Percentiles rank a stretch among this genome's conserved stretches.
Evolutionary conservation across 53 echinoderm and acorn worm genomes (phyloP).

Genomic region (Apostichopus leukothele): DNA sequence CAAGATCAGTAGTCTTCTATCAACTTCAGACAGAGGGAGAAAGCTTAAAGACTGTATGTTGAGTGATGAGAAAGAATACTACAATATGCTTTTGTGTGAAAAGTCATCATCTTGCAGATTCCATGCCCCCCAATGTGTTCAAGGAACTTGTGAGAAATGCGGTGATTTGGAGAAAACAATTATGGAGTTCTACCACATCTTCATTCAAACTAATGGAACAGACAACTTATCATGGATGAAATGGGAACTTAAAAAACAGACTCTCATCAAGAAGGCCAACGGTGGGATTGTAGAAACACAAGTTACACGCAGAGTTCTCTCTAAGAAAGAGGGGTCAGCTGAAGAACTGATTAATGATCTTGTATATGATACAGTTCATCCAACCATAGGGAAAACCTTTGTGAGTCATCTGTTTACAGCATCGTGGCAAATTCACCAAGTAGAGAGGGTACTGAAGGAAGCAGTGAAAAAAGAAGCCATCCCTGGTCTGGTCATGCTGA

Average conservation of each 20-base stretch:
- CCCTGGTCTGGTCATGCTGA: constrained; percentile 29
- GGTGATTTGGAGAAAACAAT: neutral
- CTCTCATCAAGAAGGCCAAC: neutral
- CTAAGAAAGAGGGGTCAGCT: constrained; percentile 12
- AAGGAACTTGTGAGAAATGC: constrained; percentile 15
- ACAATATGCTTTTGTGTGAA: constrained; percentile 15
- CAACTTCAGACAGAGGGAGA: neutral
- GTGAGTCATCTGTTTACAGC: constrained; percentile 9
- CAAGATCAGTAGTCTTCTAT: neutral
- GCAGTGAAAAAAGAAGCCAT: neutral
- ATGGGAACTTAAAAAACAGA: constrained; percentile 17
- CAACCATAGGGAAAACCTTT: neutral
- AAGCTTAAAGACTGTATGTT: neutral
- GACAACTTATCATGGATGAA: constrained; percentile 13
- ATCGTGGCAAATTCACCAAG: constrained; percentile 25
- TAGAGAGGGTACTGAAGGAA: constrained; percentile 37
- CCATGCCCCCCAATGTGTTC: neutral
- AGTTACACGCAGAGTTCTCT: constrained; percentile 7
- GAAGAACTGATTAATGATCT: neutral
- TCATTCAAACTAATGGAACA: neutral
- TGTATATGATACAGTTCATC: neutral
- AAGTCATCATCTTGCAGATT: constrained; percentile 3
- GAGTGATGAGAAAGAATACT: constrained; percentile 4
- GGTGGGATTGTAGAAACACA: neutral
- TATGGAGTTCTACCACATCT: neutral